phyloP scores from a whole-genome alignment of 2,113 vertebrate species.

The Cinclus mexicanus region DNA sequence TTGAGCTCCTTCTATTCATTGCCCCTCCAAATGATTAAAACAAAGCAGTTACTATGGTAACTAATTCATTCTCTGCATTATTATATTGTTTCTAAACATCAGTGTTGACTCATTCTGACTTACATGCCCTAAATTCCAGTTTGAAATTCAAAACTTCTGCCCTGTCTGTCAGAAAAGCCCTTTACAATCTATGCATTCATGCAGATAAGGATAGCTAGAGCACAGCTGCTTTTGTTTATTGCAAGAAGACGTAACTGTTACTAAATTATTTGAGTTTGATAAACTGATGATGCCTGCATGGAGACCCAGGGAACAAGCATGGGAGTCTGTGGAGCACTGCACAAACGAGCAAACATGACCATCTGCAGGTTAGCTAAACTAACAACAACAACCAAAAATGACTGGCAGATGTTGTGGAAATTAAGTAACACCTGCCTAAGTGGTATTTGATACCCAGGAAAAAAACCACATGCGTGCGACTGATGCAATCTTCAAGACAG shows the following conservation, averaged over 20 bases:
- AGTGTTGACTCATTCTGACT: neutral
- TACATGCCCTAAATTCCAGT: constrained; percentile 62
- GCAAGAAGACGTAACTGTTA: neutral
- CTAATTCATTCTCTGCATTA: constrained; percentile 67
- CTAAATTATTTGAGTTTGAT: constrained; percentile 47
- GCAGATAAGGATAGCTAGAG: constrained; percentile 12
- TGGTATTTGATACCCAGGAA: neutral
- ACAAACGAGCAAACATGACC: constrained; percentile 19
- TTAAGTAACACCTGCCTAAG: constrained; percentile 45
- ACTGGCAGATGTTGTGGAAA: constrained; percentile 57
- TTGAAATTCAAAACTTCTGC: constrained; percentile 61
- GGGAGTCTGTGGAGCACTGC: neutral
- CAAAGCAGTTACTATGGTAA: constrained; percentile 70
- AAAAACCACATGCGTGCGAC: neutral
- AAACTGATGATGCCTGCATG: neutral
- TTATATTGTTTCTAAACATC: constrained; percentile 66
- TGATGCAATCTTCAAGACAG: neutral
- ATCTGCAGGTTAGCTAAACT: constrained; percentile 44
- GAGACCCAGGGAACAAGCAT: neutral
- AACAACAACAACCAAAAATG: neutral
- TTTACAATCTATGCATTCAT: constrained; percentile 56
- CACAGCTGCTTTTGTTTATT: constrained; percentile 52
- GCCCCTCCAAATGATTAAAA: constrained; percentile 70
- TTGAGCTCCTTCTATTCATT: constrained; percentile 44
- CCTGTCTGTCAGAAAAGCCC: neutral